These are phyloP conservation scores for Syncerus caffer DNA, from an alignment of 2,797 vertebrate genomes.

Conservation along the genomic window DNA sequence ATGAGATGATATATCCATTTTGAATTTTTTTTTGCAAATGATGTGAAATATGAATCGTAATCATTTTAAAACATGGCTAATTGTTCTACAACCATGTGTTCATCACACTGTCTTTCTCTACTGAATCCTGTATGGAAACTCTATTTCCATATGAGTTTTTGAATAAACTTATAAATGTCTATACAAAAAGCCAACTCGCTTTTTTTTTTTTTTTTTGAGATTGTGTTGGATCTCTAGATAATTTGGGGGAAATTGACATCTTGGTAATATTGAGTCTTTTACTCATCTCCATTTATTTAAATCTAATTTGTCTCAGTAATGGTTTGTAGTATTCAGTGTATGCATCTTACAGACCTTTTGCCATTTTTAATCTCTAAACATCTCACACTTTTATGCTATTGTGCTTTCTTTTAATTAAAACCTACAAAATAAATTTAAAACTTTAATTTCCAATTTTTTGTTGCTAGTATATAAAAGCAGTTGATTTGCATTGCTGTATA, in stretches of 20 bases:
- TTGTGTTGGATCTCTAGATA: background rate
- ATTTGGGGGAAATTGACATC: background rate
- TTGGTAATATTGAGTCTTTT: background rate
- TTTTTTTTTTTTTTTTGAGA: background rate
- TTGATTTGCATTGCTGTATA: background rate
- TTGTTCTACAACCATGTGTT: background rate
- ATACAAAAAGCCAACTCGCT: background rate
- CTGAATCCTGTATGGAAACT: background rate
- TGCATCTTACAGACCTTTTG: background rate
- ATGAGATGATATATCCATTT: background rate
- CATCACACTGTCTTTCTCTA: background rate
- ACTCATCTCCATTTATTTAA: background rate
- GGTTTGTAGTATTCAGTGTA: background rate
- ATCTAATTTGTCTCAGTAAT: background rate
- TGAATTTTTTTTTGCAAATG: background rate
- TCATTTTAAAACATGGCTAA: background rate
- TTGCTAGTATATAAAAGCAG: background rate
- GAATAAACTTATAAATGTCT: background rate
- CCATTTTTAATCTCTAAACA: background rate
- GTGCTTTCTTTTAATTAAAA: background rate
- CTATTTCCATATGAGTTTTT: background rate
- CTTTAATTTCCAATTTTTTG: background rate
- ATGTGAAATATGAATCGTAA: background rate
- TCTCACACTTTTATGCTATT: background rate
- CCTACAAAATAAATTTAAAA: background rate